Evolutionary conservation across 2,797 vertebrate genomes (phyloP), one percentile per base, ranked within the genome.

Genomic region (Loris lydekkerianus): DNA sequence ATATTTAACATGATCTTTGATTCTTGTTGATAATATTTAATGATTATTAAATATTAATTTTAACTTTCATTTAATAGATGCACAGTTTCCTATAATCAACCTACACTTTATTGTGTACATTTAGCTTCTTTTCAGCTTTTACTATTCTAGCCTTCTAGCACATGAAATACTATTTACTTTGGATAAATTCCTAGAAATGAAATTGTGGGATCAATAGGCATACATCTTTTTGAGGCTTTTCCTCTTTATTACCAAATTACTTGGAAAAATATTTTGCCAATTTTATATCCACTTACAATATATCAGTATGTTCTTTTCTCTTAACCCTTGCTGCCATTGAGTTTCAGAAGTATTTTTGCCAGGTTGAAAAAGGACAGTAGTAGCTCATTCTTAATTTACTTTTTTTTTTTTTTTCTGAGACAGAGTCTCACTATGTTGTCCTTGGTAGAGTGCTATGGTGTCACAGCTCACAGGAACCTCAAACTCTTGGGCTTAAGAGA

Each of bases 71-170:
- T 80, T 72, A 94, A 75, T 73, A 92, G 40, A 37, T 88, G 14
- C 25, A 27, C 72, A 63, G 15, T 90, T 90, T 91, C 34, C 25
- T 95, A 0, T 95, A 53, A 88, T 93, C 91, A 78, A 29, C 37
- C 23, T 88, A 60, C 0, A 81, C 46, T 37, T 95, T 87, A 70
- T 95, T 94, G 56, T 78, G 14, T 87, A 56, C 67, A 75, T 90
- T 88, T 86, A 83, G 80, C 75, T 89, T 82, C 65, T 90, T 94
- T 78, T 61, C 67, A 92, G 6, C 46, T 89, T 91, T 82, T 88
- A 25, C 86, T 90, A 40, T 77, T 40, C 65, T n/a, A 92, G 3
- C 49, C 49, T 96, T 86, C 5, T 78, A 94, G 25, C 4, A 84
- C 27, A 78, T 77, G 60, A 89, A 60, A 83, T 90, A 86, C 82